Percentiles rank a stretch among this genome's conserved stretches.
Evolutionary conservation across 2,888 invertebrate genomes (phyloP).

Genomic region (Lasioglossum villosulum): DNA sequence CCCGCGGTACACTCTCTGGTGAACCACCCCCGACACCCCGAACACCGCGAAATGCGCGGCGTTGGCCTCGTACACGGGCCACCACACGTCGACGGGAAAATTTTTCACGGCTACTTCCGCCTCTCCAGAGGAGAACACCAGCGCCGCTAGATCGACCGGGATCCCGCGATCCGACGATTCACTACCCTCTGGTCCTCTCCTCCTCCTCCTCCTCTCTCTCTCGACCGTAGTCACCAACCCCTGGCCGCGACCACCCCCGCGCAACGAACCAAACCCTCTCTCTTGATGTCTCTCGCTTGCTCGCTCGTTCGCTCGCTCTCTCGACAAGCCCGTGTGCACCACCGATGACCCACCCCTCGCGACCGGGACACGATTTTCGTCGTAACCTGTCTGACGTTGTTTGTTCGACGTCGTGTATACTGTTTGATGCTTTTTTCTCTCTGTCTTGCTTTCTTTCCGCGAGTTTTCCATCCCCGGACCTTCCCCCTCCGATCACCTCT

Average conservation of each 20-base stretch:
- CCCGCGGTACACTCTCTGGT: slow-evolving; percentile 82
- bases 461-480: background rate
- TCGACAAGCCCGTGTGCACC: background rate
- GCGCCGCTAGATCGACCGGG: slow-evolving; percentile 68
- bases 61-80: slow-evolving; percentile 77
- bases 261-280: background rate
- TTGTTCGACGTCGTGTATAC: slow-evolving; percentile 62
- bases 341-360: slow-evolving; percentile 20
- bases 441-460: background rate
- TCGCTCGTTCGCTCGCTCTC: background rate
- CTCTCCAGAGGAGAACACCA: slow-evolving; percentile 62
- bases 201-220: slow-evolving; percentile 25
- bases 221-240: background rate
- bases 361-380: slow-evolving; percentile 66
- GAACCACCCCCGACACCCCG: slow-evolving; percentile 84
- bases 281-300: background rate
- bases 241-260: background rate
- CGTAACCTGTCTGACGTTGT: slow-evolving; percentile 71
- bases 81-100: slow-evolving; percentile 79
- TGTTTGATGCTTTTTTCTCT: slow-evolving; percentile 53
- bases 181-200: slow-evolving; percentile 61
- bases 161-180: slow-evolving; percentile 72
- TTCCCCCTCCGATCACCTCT: background rate
- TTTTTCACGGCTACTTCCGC: slow-evolving; percentile 79
- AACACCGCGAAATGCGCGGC: slow-evolving; percentile 81